Conservation (phyloP, 2,888 invertebrate species). For the Drosophila acutilabella region DNA sequence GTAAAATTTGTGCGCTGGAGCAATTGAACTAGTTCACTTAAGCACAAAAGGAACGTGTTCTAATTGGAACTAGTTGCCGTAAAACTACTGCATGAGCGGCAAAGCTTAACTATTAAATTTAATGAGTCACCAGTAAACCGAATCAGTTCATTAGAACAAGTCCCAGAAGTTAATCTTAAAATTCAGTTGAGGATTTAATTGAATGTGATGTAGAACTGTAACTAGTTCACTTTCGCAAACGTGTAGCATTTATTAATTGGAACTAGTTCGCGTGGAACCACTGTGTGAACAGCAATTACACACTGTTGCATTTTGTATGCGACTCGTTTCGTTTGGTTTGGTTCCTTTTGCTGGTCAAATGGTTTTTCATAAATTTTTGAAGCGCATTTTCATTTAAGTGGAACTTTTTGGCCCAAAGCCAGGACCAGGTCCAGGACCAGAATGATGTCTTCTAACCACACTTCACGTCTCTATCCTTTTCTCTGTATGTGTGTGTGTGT, state of each 20-base stretch:
- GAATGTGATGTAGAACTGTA: no score
- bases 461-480: background rate
- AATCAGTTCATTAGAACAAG: background rate
- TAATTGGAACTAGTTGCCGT: no score
- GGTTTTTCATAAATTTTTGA: slow-evolving; percentile 73
- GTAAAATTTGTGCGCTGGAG: background rate
- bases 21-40: background rate
- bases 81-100: no score
- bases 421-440: slow-evolving; percentile 24
- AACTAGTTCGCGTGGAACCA: slow-evolving; percentile 8
- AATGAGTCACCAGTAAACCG: background rate
- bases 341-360: slow-evolving; percentile 48
- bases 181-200: no score
- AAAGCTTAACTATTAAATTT: no score
- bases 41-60: no score
- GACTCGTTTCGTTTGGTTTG: slow-evolving; percentile 23
- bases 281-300: slow-evolving; percentile 40
- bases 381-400: slow-evolving; percentile 64
- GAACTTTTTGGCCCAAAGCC: slow-evolving; percentile 56
- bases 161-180: background rate
- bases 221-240: background rate
- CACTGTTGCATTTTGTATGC: slow-evolving; percentile 54
- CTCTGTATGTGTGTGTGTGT: slow-evolving; percentile 13
- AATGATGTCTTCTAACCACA: slow-evolving; percentile 33
- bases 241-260: background rate